A percentile compares a stretch with the other conserved stretches of the same genome.
Evolutionary conservation across 2,888 invertebrate genomes (phyloP).

Genomic region (Polymixis lichenea): DNA sequence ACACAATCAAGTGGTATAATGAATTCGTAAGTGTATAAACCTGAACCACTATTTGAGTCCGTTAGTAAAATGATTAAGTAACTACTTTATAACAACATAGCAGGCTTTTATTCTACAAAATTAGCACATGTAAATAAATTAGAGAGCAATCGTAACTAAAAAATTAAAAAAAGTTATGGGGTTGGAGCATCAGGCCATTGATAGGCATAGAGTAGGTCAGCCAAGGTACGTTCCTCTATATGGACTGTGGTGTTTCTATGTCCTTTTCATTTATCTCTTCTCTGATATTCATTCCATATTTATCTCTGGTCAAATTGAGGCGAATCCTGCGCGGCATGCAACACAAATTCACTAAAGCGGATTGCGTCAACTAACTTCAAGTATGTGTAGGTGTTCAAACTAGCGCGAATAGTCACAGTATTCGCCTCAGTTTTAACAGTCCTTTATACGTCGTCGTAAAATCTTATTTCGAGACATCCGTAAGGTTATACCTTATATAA

Average conservation of each 20-base stretch:
- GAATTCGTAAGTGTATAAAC: too few relatives aligned
- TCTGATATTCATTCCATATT: slow-evolving; percentile 15
- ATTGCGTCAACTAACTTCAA: not conserved
- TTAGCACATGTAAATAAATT: slow-evolving; percentile 5
- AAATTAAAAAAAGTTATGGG: not conserved
- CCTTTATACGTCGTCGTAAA: slow-evolving; percentile 8
- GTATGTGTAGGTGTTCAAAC: not conserved
- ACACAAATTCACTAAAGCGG: not conserved
- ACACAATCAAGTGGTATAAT: not conserved
- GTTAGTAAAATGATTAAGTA: not conserved
- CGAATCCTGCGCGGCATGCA: not conserved
- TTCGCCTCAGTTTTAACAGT: slow-evolving; percentile 2
- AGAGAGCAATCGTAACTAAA: slow-evolving; percentile 46
- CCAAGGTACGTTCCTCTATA: not conserved
- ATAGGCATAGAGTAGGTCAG: not conserved
- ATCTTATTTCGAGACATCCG: slow-evolving; percentile 24
- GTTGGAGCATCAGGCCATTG: not conserved
- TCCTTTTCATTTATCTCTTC: slow-evolving; percentile 6
- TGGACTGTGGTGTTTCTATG: slow-evolving; percentile 10
- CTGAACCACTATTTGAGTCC: not conserved
- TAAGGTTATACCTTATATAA: slow-evolving; percentile 54
- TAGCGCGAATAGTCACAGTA: not conserved
- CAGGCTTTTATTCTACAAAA: slow-evolving; percentile 21
- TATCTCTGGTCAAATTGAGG: not conserved
- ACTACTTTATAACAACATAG: slow-evolving; percentile 14